Conservation (phyloP, 2,888 invertebrate species). For the Saturnia japonica region DNA sequence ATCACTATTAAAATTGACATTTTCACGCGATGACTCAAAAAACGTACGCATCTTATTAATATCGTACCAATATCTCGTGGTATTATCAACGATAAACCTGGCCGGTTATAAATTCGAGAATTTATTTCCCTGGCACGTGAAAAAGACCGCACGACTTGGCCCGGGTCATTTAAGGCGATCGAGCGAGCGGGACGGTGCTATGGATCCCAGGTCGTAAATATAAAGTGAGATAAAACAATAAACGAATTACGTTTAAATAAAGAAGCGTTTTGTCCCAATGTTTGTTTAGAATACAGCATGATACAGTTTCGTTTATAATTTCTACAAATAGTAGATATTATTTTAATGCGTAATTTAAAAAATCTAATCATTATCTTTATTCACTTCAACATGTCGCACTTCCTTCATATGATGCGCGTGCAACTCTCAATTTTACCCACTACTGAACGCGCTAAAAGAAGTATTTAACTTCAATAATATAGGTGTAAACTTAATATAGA, state of each 20-base stretch:
- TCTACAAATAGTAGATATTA: slow-evolving; percentile 20
- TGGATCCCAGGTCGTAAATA: slow-evolving; percentile 72
- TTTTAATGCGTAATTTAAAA: neutral
- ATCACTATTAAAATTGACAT: slow-evolving; percentile 75
- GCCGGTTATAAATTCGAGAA: slow-evolving; percentile 72
- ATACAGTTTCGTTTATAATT: slow-evolving; percentile 22
- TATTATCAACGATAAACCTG: slow-evolving; percentile 68
- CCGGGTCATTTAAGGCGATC: slow-evolving; percentile 9
- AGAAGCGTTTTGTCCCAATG: slow-evolving; percentile 75
- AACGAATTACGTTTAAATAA: slow-evolving; percentile 80
- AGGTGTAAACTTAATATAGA: too few species aligned
- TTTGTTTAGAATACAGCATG: slow-evolving; percentile 68
- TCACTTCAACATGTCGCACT: too few species aligned
- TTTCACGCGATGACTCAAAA: slow-evolving; percentile 69
- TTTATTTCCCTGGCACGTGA: slow-evolving; percentile 58
- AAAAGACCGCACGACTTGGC: slow-evolving; percentile 23
- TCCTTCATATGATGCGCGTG: too few species aligned
- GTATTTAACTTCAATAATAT: too few species aligned
- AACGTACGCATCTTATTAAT: slow-evolving; percentile 58
- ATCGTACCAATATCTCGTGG: slow-evolving; percentile 67
- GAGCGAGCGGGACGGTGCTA: slow-evolving; percentile 53
- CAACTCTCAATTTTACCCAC: too few species aligned
- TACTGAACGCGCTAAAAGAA: too few species aligned
- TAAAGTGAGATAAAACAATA: slow-evolving; percentile 79
- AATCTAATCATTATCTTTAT: too few species aligned